phyloP scores from a whole-genome alignment of 2,888 invertebrate genomes.

The Parasteatoda lunata region DNA sequence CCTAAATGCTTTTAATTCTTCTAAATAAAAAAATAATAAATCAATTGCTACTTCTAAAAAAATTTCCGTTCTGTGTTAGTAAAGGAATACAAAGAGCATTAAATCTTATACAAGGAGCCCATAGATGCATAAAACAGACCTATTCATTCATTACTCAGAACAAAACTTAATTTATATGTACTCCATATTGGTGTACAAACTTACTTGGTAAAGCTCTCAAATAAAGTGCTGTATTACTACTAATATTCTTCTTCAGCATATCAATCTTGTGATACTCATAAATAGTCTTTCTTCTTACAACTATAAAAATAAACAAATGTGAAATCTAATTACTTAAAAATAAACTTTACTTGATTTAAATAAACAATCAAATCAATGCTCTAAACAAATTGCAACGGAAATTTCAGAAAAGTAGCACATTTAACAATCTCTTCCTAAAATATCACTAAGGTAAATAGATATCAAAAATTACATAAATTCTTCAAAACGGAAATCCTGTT shows the following conservation, averaged over 20 bases:
- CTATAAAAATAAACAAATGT: conserved; percentile 76
- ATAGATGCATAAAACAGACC: no score
- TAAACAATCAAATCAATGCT: neutral
- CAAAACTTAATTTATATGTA: no score
- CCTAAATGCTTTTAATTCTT: neutral
- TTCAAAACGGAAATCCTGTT: no score
- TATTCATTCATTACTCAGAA: no score
- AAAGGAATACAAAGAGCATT: no score
- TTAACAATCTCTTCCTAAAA: neutral
- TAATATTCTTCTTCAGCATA: conserved; percentile 81
- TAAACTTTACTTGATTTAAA: neutral
- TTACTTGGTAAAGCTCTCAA: conserved; percentile 84
- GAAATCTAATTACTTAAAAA: neutral
- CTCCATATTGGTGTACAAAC: conserved; percentile 4
- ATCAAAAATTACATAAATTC: no score
- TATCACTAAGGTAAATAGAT: neutral
- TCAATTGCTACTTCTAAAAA: neutral
- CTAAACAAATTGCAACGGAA: neutral
- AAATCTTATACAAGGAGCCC: no score
- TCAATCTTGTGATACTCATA: conserved; percentile 95
- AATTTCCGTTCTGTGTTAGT: neutral
- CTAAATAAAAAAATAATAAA: neutral
- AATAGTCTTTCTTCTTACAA: conserved; percentile 92
- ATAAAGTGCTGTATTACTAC: conserved; percentile 86
- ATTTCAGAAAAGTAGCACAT: neutral